Evolutionary conservation across 2,888 invertebrate species (phyloP), one percentile per base, ranked within the genome.

Genomic region (Campoplex capitator): DNA sequence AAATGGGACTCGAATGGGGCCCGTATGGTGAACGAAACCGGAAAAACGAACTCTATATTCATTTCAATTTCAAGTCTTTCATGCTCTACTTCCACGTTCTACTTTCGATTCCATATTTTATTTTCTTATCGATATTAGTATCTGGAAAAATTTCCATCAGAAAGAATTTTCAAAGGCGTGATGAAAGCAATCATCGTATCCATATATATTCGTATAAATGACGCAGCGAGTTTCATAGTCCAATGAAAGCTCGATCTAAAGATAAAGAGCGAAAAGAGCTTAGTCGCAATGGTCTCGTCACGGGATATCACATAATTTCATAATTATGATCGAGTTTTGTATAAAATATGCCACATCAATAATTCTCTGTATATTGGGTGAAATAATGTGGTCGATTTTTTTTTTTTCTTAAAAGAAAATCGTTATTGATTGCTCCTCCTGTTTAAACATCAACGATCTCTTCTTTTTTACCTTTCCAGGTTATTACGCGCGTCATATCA

Each of bases 31-130:
- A 35, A 84, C 76, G 65, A 54, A 35, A 28, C 23, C 45, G 9
- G 62, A 73, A 76, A 51, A 38, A 38, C 38, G 13, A 28, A 71
- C 62, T 75, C 56, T 32, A 42, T 38, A 71, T 80, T 56, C 9
- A 71, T 76, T 76, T 67, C 62, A 81, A 71, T 85, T 85, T 73
- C 51, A 70, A 11, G 11, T 48, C 51, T 6, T 23, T 35, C 71
- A 18, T 35, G 2, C 35, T n/a, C 54, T 42, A 13, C 45, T 32
- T 38, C n/a, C 70, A 16, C 7, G 6, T 62, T 32, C 6, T 48
- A 16, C 45, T 16, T 23, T 67, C 73, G 1, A 73, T 78, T 73
- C 67, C 16, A n/a, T 83, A 62, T 16, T 16, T 62, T 32, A 45
- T 67, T 45, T 65, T 38, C 54, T 42, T 32, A 78, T 45, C 35